These are phyloP conservation scores for Brachycybe producta DNA, from an alignment of 2,888 invertebrate species.

Conservation along the genomic window DNA sequence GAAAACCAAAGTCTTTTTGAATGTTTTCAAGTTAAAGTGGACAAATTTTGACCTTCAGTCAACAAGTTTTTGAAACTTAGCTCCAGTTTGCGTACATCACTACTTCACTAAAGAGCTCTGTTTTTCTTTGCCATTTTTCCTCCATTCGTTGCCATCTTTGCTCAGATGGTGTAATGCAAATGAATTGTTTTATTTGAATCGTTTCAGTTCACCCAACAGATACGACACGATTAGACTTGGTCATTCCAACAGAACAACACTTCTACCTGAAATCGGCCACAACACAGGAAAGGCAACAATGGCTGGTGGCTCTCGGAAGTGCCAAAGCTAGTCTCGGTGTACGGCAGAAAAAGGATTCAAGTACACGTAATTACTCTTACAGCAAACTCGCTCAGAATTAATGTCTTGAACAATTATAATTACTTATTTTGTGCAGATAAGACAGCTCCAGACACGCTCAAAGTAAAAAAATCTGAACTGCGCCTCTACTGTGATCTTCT, in stretches of 20 bases:
- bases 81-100: too few species aligned
- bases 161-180: too few species aligned
- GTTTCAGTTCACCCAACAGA: slow-evolving; percentile 53
- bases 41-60: too few species aligned
- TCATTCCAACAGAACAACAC: slow-evolving; percentile 68
- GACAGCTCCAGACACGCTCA: slow-evolving; percentile 34
- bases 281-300: slow-evolving; percentile 62
- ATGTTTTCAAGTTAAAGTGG: too few species aligned
- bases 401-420: background rate
- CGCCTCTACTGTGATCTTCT: slow-evolving; percentile 65
- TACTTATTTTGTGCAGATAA: slow-evolving; percentile 4
- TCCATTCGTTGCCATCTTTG: too few species aligned
- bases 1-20: too few species aligned
- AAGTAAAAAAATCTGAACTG: slow-evolving; percentile 61
- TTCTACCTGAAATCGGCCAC: slow-evolving; percentile 64
- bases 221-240: slow-evolving; percentile 56
- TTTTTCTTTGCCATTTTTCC: too few species aligned
- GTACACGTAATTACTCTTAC: slow-evolving; percentile 22
- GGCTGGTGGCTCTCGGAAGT: slow-evolving; percentile 67
- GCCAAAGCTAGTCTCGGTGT: slow-evolving; percentile 55
- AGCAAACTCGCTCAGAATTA: too few species aligned
- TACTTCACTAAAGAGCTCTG: too few species aligned
- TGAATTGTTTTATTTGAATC: too few species aligned
- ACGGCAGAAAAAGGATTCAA: slow-evolving; percentile 29
- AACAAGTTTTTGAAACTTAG: too few species aligned